Conservation (phyloP, 2,113 vertebrate species). For the Poecile atricapillus region DNA sequence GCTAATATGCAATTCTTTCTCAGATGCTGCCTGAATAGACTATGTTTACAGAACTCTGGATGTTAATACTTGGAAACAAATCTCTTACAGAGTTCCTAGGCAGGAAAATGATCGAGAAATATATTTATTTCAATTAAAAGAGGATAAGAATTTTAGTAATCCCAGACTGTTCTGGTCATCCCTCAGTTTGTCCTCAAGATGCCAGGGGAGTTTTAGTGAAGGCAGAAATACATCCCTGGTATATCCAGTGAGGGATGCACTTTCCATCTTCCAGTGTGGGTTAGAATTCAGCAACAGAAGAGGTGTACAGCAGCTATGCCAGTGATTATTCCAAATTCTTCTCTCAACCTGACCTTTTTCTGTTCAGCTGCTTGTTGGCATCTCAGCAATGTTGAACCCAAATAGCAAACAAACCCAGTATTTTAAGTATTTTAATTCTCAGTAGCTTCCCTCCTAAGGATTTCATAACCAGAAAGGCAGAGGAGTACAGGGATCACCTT, state of each 20-base stretch:
- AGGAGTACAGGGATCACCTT: background rate
- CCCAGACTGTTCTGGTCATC: background rate
- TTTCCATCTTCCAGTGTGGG: background rate
- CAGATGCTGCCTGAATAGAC: background rate
- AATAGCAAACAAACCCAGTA: background rate
- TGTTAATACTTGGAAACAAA: background rate
- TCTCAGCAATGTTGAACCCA: background rate
- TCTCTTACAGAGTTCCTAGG: background rate
- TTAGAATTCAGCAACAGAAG: background rate
- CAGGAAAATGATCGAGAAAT: background rate
- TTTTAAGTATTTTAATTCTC: background rate
- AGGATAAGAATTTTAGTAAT: background rate
- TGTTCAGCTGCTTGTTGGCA: background rate
- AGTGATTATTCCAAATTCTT: background rate
- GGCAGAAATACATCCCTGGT: background rate
- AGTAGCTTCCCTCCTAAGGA: background rate
- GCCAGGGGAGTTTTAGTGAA: background rate
- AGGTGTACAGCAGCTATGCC: background rate
- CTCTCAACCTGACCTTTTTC: background rate
- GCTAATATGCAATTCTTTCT: background rate
- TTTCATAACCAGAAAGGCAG: background rate
- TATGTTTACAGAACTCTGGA: background rate
- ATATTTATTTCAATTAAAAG: background rate
- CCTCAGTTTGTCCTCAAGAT: background rate
- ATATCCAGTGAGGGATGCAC: background rate